phyloP scores from a whole-genome alignment of 2,888 invertebrate species.

The Oxycera nigricornis region DNA sequence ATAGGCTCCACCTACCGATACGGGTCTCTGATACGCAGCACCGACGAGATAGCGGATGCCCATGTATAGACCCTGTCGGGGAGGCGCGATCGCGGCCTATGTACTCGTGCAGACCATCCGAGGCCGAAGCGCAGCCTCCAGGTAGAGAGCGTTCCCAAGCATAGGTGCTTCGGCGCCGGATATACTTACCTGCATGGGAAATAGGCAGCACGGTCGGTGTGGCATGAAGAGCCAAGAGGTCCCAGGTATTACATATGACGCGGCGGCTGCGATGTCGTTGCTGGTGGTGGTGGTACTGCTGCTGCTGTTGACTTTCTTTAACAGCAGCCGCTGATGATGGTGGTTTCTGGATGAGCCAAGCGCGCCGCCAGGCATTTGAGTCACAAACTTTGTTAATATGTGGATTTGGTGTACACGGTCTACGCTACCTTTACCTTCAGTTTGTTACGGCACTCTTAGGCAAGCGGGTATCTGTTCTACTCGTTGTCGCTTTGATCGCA shows the following conservation, averaged over 20 bases:
- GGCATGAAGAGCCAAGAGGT: slow-evolving; percentile 14
- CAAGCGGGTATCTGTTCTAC: slow-evolving; percentile 35
- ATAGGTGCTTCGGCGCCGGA: not conserved
- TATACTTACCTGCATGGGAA: slow-evolving; percentile 17
- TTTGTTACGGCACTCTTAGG: slow-evolving; percentile 38
- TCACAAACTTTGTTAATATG: slow-evolving; percentile 34
- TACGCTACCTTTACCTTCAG: slow-evolving; percentile 38
- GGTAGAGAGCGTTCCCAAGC: slow-evolving; percentile 1
- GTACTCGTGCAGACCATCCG: not conserved
- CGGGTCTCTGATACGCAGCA: not conserved
- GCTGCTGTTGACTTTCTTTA: slow-evolving; percentile 25
- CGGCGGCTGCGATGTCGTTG: not conserved
- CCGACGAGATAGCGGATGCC: too few relatives aligned
- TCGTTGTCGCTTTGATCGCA: slow-evolving; percentile 27
- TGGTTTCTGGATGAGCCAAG: slow-evolving; percentile 31
- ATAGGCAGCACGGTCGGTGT: slow-evolving; percentile 26
- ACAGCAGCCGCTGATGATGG: slow-evolving; percentile 29
- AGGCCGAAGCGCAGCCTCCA: slow-evolving; percentile 18
- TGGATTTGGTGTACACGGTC: slow-evolving; percentile 32
- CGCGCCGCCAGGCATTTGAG: slow-evolving; percentile 17
- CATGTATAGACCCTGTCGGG: slow-evolving; percentile 21
- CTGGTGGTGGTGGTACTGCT: slow-evolving; percentile 12
- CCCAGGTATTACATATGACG: slow-evolving; percentile 5
- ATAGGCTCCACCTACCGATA: slow-evolving; percentile 11
- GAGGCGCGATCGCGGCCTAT: not conserved